Evolutionary conservation across 2,888 invertebrate genomes (phyloP).

Genomic region (Aproaerema taeniolella): DNA sequence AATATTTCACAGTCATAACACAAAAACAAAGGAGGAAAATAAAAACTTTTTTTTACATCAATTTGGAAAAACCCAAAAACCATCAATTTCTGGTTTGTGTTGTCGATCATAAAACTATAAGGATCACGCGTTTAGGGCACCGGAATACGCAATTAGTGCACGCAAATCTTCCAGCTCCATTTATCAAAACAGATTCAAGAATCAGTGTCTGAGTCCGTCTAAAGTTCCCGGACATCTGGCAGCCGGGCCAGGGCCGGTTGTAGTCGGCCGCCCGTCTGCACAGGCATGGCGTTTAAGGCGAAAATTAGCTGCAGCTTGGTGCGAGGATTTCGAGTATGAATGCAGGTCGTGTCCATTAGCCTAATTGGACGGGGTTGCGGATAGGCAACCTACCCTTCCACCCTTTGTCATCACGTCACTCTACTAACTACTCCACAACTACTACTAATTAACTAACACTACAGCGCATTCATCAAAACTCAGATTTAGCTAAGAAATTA

Average conservation of each 20-base stretch:
- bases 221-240: background rate
- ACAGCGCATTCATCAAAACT: constrained; percentile 3
- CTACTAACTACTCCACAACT: background rate
- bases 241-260: too few relatives aligned
- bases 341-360: constrained; percentile 76
- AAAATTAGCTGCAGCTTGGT: constrained; percentile 73
- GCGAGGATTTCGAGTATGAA: constrained; percentile 72
- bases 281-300: constrained; percentile 52
- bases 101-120: too few relatives aligned
- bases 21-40: too few relatives aligned
- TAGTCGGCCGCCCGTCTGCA: constrained; percentile 36
- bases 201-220: too few relatives aligned
- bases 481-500: constrained; percentile 20
- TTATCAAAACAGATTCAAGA: too few relatives aligned
- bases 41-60: too few relatives aligned
- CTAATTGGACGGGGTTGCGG: constrained; percentile 68
- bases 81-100: too few relatives aligned
- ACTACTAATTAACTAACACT: background rate
- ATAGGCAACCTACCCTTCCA: constrained; percentile 39
- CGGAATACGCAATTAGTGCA: too few relatives aligned
- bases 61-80: too few relatives aligned
- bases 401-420: constrained; percentile 46
- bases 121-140: too few relatives aligned
- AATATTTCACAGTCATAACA: too few relatives aligned
- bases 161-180: too few relatives aligned